Evolutionary conservation across 1,140 invertebrate species (phyloP).

Genomic region (Lordiphosa clarofinis): DNA sequence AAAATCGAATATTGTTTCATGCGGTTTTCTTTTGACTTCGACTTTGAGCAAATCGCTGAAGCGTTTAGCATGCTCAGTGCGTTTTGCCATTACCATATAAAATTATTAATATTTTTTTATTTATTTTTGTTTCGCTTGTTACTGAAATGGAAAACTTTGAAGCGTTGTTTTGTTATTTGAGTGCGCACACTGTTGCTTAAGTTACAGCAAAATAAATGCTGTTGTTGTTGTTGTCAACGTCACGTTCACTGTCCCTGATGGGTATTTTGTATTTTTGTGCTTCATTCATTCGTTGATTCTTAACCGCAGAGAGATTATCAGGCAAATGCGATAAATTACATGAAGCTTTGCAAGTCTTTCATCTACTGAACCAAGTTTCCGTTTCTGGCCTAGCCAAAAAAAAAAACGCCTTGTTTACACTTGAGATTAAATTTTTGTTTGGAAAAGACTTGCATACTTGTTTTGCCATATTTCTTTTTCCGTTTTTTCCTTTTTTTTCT

Average conservation of each 20-base stretch:
- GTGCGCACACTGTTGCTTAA: slow-evolving; percentile 29
- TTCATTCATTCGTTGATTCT: too few relatives aligned
- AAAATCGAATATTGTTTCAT: slow-evolving; percentile 25
- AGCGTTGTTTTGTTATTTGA: slow-evolving; percentile 43
- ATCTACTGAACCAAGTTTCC: slow-evolving; percentile 15
- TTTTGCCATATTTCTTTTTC: slow-evolving; percentile 11
- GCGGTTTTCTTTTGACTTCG: slow-evolving; percentile 7
- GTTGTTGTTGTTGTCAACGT: background rate
- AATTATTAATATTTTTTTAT: slow-evolving; percentile 30
- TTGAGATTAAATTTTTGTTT: slow-evolving; percentile 39
- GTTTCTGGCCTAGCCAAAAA: slow-evolving; percentile 34
- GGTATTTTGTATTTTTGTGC: background rate
- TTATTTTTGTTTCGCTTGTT: too few relatives aligned
- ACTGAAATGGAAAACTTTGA: slow-evolving; percentile 29
- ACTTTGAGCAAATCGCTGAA: slow-evolving; percentile 31
- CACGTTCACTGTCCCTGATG: background rate
- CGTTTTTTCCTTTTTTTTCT: background rate
- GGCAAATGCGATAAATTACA: too few relatives aligned
- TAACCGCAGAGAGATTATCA: background rate
- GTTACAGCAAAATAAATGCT: slow-evolving; percentile 24
- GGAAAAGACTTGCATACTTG: slow-evolving; percentile 7
- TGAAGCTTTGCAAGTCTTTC: too few relatives aligned
- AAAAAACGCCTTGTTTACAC: slow-evolving; percentile 25
- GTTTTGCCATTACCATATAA: slow-evolving; percentile 33
- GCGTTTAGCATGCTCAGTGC: slow-evolving; percentile 38